Conservation (phyloP, 1,140 invertebrate genomes). For the Ceratina australensis region DNA sequence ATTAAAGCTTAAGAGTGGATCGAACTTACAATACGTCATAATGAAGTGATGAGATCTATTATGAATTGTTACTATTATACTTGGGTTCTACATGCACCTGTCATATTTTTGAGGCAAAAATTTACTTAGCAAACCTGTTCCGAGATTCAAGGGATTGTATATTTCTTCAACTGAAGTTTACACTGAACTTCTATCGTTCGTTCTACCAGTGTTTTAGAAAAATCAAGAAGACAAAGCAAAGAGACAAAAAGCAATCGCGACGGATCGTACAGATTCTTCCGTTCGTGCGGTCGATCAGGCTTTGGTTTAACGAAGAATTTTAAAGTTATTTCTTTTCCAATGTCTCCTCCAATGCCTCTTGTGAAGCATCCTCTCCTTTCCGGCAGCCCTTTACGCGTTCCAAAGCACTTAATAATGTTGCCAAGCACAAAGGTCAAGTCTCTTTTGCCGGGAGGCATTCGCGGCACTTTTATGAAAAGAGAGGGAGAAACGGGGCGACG, state of each 20-base stretch:
- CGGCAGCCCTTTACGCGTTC: conserved; percentile 51
- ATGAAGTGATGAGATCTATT: too few species aligned
- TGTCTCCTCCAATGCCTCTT: conserved; percentile 54
- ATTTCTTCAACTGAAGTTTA: too few species aligned
- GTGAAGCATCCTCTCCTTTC: conserved; percentile 46
- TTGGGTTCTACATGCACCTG: too few species aligned
- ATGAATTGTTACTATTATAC: too few species aligned
- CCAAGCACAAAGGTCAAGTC: conserved; percentile 73
- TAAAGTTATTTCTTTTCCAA: conserved; percentile 67
- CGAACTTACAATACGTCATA: too few species aligned
- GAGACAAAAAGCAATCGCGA: conserved; percentile 6
- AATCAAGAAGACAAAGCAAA: neutral
- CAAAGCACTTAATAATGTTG: conserved; percentile 76
- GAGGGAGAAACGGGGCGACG: conserved; percentile 8
- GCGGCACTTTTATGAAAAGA: conserved; percentile 57
- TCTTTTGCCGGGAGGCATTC: conserved; percentile 66
- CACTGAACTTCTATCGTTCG: too few species aligned
- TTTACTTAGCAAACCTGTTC: too few species aligned
- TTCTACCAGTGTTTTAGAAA: neutral
- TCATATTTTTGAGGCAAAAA: too few species aligned
- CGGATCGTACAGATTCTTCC: conserved; percentile 51
- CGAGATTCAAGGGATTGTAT: too few species aligned
- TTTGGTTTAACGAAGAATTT: conserved; percentile 60
- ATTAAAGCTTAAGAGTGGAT: too few species aligned
- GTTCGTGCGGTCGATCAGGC: conserved; percentile 8